Base-by-base conservation (phyloP, 2,888 invertebrate species). In the Caenorhabditis sp. region DNA sequence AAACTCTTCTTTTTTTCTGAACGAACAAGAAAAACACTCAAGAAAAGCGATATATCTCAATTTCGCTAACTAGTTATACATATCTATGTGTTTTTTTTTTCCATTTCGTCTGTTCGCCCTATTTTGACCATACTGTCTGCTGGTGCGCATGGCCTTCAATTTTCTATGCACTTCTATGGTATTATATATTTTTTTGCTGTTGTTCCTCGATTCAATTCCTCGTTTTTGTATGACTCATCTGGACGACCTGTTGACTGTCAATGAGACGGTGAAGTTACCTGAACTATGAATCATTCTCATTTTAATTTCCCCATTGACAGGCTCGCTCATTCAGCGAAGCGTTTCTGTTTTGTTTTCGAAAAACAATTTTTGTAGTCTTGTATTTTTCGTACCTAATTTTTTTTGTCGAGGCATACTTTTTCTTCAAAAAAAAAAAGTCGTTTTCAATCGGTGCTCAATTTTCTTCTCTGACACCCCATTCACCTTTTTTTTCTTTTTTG, bases 1-100 rank as follows among this genome's bases (percentile, higher is more conserved):
- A 53, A 65, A 66, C 54, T 59, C 60, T 53, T 59, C 55, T 49
- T 21, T 36, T 23, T 53, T 55, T 24, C 2, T 23, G 5, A 31
- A 31, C 31, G 10, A 31, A 31, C 4, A 50, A 24, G 57, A 58
- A 37, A 58, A 58, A 58, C 58, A 36, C 64, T 14, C 21, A 23
- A 27, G 8, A 53, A 24, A 43, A 10, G 14, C 2, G 43, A 43
- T n/a, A 43, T 43, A 43, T 43, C 43, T 17, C 24, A 24, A 24
- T 23, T 49, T 49, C 49, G 53, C 21, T 21, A 53, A 53, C 23
- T 50, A 58, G 21, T 58, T 17, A 23, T n/a, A 17, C 14, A 21
- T 27, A 43, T 37, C 58, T 17, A 43, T 43, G 43, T 43, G 43
- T 58, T 24, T 49, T 31, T 26, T 59, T 49, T 24, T 49, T 36